Percentiles rank a stretch among this genome's conserved stretches.
phyloP scores from a whole-genome alignment of 2,113 vertebrate genomes.

The Burhinus oedicnemus region DNA sequence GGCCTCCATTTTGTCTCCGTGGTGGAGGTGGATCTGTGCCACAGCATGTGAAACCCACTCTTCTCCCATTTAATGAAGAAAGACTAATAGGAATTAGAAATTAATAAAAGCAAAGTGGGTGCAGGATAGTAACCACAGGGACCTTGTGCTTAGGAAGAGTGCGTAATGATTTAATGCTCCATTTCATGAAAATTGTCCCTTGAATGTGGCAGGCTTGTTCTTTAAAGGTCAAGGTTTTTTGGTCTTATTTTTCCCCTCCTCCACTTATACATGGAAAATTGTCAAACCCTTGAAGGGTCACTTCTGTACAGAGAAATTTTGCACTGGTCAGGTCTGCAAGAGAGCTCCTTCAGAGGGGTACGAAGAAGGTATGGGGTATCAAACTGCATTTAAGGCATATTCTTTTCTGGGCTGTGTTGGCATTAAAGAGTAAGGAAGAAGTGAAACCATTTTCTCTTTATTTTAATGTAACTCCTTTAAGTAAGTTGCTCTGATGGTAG shows the following conservation, averaged over 20 bases:
- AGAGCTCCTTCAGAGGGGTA: not conserved
- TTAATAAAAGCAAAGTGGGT: not conserved
- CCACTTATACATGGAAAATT: not conserved
- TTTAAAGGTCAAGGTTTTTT: not conserved
- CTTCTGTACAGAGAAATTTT: not conserved
- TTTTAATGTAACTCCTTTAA: not conserved
- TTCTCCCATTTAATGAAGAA: not conserved
- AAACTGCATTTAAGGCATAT: not conserved
- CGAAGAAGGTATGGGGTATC: not conserved
- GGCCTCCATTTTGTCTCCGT: fast-evolving
- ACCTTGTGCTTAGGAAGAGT: not conserved
- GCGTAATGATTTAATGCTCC: not conserved
- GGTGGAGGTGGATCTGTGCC: not conserved
- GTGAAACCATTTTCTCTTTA: not conserved
- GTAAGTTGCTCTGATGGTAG: not conserved
- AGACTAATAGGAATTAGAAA: not conserved
- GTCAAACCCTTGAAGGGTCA: not conserved
- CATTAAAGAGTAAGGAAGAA: not conserved
- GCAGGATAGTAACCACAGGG: fast-evolving
- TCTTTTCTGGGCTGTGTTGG: not conserved
- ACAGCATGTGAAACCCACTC: fast-evolving
- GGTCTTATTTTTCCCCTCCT: not conserved
- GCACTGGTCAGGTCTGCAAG: not conserved
- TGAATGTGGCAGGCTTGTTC: not conserved
- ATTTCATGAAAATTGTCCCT: not conserved